Conservation (phyloP, 2,113 vertebrate genomes). For the Parus major region DNA sequence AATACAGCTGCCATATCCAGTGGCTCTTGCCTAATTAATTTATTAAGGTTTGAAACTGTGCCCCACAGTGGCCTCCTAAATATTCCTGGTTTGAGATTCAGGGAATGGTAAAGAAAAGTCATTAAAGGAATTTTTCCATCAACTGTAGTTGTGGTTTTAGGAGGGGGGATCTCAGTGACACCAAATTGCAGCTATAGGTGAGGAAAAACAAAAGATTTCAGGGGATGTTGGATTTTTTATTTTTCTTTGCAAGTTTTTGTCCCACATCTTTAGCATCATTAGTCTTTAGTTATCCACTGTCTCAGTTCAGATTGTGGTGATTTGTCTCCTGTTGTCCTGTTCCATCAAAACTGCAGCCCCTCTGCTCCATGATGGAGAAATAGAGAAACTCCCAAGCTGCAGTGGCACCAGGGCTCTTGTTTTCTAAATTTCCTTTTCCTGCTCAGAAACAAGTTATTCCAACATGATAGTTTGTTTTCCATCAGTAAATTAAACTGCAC, state of each 20-base stretch:
- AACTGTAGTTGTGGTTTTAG: not conserved
- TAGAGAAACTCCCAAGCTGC: not conserved
- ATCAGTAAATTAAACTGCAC: not conserved
- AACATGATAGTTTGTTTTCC: not conserved
- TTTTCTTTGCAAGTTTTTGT: not conserved
- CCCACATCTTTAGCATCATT: not conserved
- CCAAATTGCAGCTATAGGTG: not conserved
- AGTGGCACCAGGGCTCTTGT: not conserved
- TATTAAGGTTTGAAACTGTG: not conserved
- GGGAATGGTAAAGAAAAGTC: not conserved
- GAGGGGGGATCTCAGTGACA: rapidly evolving
- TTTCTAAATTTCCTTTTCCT: not conserved
- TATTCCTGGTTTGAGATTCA: not conserved
- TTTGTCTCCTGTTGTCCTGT: not conserved
- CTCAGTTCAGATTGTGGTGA: not conserved
- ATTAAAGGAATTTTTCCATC: not conserved
- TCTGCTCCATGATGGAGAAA: not conserved
- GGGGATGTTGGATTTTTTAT: not conserved
- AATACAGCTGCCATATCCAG: not conserved
- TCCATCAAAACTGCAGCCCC: not conserved
- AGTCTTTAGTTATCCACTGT: not conserved
- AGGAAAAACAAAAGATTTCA: not conserved
- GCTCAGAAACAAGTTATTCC: not conserved
- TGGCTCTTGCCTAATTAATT: not conserved
- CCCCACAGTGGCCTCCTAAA: not conserved